Percentiles rank a stretch among this genome's conserved stretches.
These are phyloP conservation scores for Spatula clypeata DNA, from an alignment of 2,797 vertebrate species.

Conservation along the genomic window DNA sequence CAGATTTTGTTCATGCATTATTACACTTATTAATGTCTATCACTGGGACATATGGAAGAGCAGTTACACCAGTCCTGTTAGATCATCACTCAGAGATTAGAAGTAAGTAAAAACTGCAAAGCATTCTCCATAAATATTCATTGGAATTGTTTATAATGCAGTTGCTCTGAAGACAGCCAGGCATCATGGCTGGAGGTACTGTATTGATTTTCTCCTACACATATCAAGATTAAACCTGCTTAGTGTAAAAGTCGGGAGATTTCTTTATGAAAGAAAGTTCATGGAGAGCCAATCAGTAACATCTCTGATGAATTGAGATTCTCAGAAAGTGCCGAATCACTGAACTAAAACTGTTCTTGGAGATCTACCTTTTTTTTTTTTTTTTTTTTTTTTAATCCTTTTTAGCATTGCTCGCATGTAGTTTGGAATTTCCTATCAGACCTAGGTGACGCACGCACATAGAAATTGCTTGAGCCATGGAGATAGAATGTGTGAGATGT, in stretches of 20 bases:
- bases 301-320: neutral
- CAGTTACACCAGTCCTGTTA: conserved; percentile 29
- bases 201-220: conserved; percentile 48
- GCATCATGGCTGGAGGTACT: conserved; percentile 45
- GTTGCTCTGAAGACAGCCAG: conserved; percentile 25
- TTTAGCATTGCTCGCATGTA: neutral
- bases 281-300: conserved; percentile 28
- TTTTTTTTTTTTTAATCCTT: neutral
- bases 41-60: conserved; percentile 53
- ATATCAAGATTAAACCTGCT: conserved; percentile 52
- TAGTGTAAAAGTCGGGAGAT: neutral
- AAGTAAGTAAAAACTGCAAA: conserved; percentile 61
- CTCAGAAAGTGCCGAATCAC: conserved; percentile 52
- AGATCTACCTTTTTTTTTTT: neutral
- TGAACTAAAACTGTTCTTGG: neutral
- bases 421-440: neutral
- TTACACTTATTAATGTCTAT: conserved; percentile 9
- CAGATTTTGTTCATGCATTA: neutral
- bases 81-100: conserved; percentile 54
- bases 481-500: neutral
- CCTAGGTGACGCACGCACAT: fast-evolving
- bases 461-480: neutral
- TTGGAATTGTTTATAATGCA: neutral
- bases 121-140: conserved; percentile 60
- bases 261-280: conserved; percentile 42